Percentiles rank a stretch among this genome's conserved stretches.
Conservation (phyloP, 2,113 vertebrate genomes). For the Notiomystis cincta region DNA sequence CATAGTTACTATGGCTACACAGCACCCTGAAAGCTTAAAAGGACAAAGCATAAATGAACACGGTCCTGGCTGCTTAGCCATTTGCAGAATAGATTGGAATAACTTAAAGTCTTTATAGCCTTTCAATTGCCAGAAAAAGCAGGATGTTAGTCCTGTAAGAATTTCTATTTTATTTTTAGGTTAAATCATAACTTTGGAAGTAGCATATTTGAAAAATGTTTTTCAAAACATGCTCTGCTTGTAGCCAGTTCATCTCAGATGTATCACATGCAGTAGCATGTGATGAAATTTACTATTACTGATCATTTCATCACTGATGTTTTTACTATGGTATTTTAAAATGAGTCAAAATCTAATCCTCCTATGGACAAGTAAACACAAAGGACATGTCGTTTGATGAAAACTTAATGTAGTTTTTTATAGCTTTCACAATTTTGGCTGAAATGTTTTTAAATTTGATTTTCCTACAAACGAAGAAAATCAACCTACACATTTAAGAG, state of each 20-base stretch:
- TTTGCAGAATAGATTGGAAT: conserved; percentile 54
- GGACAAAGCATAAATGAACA: conserved; percentile 68
- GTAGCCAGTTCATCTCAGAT: not conserved
- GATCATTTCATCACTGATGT: not conserved
- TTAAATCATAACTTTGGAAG: not conserved
- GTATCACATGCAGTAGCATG: not conserved
- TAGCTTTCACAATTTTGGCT: not conserved
- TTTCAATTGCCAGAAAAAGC: not conserved
- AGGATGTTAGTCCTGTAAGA: not conserved
- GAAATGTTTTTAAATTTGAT: not conserved
- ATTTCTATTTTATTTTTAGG: not conserved
- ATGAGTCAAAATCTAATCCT: not conserved
- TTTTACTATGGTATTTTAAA: not conserved
- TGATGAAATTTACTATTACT: not conserved
- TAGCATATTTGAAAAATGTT: not conserved
- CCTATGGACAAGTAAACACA: not conserved
- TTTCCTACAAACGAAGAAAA: not conserved
- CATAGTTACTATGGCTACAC: conserved; percentile 73
- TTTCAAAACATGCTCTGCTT: not conserved
- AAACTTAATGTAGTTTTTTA: not conserved
- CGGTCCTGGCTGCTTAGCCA: conserved; percentile 17
- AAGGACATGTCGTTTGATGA: not conserved
- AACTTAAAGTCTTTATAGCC: conserved; percentile 15
- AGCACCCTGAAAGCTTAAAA: conserved; percentile 65
- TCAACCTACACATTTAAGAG: not conserved